A percentile compares a stretch with the other conserved stretches of the same genome.
These are phyloP conservation scores for Parascotia fuliginaria DNA, from an alignment of 2,888 invertebrate species.

Conservation along the genomic window DNA sequence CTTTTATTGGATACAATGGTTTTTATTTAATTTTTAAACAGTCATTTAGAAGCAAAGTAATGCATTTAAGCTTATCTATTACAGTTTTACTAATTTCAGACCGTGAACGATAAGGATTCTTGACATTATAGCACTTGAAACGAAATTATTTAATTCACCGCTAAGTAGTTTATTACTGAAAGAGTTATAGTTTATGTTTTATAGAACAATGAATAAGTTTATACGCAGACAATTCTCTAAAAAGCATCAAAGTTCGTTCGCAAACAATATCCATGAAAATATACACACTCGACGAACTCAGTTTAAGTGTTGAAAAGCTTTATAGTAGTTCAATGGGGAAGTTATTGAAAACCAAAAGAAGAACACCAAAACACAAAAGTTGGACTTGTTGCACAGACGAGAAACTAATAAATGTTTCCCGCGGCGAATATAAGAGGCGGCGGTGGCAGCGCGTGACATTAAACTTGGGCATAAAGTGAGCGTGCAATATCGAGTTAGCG, in stretches of 20 bases:
- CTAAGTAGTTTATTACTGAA: too few relatives aligned
- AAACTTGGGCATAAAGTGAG: conserved; percentile 78
- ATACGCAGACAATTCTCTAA: neutral
- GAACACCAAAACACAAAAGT: conserved; percentile 58
- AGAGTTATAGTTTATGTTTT: too few relatives aligned
- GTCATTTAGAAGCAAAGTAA: too few relatives aligned
- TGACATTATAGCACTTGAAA: too few relatives aligned
- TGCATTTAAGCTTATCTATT: too few relatives aligned
- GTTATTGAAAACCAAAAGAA: conserved; percentile 60
- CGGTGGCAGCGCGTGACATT: conserved; percentile 66
- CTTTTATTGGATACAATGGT: neutral
- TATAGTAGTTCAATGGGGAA: conserved; percentile 40
- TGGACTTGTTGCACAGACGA: conserved; percentile 71
- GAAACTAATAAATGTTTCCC: conserved; percentile 75
- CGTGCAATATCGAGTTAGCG: conserved; percentile 81
- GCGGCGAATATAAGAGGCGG: conserved; percentile 55
- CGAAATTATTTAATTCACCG: too few relatives aligned
- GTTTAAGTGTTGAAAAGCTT: conserved; percentile 34
- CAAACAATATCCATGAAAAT: conserved; percentile 9
- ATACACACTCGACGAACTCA: conserved; percentile 17
- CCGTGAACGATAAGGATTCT: neutral
- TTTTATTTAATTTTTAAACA: neutral
- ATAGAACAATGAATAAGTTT: too few relatives aligned
- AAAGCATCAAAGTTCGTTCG: neutral
- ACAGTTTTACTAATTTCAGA: neutral